Evolutionary conservation across 1,140 invertebrate genomes (phyloP).

Genomic region (Babylonia areolata): DNA sequence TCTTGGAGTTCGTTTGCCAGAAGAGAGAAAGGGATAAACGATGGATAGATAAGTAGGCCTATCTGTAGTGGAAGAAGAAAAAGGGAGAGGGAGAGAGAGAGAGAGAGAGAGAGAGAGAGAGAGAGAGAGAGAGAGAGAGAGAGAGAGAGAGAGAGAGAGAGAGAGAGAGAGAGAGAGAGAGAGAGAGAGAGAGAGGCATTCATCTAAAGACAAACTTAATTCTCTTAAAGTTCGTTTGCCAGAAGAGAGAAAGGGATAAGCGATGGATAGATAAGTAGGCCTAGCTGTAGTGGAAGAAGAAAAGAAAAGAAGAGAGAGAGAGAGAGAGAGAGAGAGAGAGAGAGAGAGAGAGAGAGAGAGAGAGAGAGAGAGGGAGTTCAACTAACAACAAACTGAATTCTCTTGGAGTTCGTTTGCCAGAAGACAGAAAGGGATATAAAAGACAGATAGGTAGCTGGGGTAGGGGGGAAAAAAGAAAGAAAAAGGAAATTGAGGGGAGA

Average conservation of each 20-base stretch:
- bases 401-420: not conserved
- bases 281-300: no score
- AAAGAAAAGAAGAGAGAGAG: no score
- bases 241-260: not conserved
- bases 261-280: no score
- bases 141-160: constrained; percentile 5
- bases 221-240: no score
- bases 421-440: not conserved
- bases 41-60: no score
- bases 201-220: not conserved
- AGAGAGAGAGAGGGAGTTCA: not conserved
- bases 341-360: constrained; percentile 10
- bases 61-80: no score
- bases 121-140: not conserved
- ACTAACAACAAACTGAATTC: not conserved
- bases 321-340: not conserved
- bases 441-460: not conserved
- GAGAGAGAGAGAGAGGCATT: not conserved
- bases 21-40: not conserved
- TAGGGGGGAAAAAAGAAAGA: not conserved
- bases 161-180: constrained; percentile 9
- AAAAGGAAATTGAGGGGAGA: no score
- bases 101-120: not conserved
- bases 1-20: no score
- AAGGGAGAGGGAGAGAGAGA: not conserved